These are phyloP conservation scores for Ectemnius cavifrons DNA, from an alignment of 2,888 invertebrate species.

Conservation along the genomic window DNA sequence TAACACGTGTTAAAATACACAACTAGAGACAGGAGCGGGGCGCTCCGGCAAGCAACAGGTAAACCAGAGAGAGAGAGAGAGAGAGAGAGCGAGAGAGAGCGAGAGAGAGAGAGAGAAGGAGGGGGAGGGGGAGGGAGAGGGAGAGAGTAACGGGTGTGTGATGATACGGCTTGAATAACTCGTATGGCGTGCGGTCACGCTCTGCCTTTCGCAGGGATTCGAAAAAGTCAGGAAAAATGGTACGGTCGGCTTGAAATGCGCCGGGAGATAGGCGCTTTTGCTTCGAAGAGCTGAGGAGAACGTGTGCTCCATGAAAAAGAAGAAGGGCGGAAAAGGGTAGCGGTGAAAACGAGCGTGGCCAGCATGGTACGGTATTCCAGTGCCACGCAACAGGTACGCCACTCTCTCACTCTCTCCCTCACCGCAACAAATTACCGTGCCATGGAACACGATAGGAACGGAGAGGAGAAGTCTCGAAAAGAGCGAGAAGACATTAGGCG, in stretches of 20 bases:
- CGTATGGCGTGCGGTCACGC: constrained; percentile 4
- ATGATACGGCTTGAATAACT: neutral
- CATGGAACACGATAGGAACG: no score
- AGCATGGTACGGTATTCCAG: neutral
- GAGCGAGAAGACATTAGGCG: no score
- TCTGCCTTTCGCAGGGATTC: constrained; percentile 4
- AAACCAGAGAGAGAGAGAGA: constrained; percentile 16
- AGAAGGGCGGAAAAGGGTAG: no score
- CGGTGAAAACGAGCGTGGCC: no score
- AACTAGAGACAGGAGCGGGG: neutral
- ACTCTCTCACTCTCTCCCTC: neutral
- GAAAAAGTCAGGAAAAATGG: no score
- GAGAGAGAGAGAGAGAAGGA: constrained; percentile 14
- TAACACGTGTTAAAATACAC: constrained; percentile 5
- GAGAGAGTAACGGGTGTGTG: neutral
- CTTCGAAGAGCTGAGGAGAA: no score
- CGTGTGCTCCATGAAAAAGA: no score
- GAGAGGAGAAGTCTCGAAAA: no score
- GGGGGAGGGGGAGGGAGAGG: constrained; percentile 14
- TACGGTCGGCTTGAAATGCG: no score
- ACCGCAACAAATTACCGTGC: constrained; percentile 5
- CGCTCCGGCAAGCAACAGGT: constrained; percentile 30
- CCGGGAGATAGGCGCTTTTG: no score
- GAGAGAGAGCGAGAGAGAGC: constrained; percentile 3
- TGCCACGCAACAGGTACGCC: constrained; percentile 4